These are phyloP conservation scores for Dolichotis patagonum DNA, from an alignment of 2,113 vertebrate species.

Conservation along the genomic window DNA sequence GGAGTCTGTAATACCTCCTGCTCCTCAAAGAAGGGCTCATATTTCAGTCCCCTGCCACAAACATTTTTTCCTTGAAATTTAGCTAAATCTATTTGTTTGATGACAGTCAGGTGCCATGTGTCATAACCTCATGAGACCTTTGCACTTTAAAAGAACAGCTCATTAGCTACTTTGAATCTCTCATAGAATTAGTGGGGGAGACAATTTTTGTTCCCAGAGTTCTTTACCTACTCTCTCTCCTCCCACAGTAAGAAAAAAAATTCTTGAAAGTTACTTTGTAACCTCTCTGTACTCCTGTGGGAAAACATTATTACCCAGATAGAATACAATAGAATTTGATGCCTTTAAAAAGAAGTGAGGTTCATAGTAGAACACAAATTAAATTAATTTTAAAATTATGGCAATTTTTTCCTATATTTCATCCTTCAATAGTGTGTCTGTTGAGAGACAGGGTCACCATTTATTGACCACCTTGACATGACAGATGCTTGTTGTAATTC, in stretches of 20 bases:
- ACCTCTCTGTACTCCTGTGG: conserved; percentile 45
- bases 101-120: background rate
- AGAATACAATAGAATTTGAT: background rate
- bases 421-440: background rate
- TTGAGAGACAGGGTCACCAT: background rate
- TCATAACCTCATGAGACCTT: conserved; percentile 46
- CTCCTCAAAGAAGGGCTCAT: background rate
- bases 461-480: background rate
- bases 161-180: conserved; percentile 58
- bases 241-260: conserved; percentile 62
- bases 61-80: conserved; percentile 7
- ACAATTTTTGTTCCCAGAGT: conserved; percentile 65
- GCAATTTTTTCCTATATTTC: background rate
- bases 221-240: conserved; percentile 69
- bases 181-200: conserved; percentile 68
- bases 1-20: background rate
- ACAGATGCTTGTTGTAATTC: background rate
- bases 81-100: conserved; percentile 67
- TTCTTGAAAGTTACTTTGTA: conserved; percentile 53
- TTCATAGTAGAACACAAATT: background rate
- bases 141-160: conserved; percentile 63
- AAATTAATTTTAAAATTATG: conserved; percentile 25
- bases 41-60: background rate
- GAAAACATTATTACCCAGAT: background rate
- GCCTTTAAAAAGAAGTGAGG: background rate